Evolutionary conservation across 2,888 invertebrate genomes (phyloP).

Genomic region (Phyllotreta striolata): DNA sequence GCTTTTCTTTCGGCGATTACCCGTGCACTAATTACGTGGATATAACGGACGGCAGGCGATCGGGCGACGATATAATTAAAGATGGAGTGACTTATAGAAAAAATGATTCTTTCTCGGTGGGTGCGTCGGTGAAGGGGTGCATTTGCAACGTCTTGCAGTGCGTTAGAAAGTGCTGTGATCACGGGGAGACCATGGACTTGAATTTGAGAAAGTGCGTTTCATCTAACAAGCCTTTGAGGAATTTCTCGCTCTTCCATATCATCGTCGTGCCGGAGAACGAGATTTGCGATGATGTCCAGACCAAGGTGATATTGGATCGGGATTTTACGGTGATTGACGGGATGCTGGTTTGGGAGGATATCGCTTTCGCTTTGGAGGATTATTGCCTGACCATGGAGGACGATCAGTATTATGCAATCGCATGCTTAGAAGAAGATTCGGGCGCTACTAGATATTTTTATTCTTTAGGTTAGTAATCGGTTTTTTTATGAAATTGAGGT

Average conservation of each 20-base stretch:
- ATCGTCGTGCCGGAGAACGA: constrained; percentile 42
- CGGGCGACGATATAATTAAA: constrained; percentile 41
- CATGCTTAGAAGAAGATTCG: constrained; percentile 34
- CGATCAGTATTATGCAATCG: constrained; percentile 32
- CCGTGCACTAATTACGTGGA: constrained; percentile 39
- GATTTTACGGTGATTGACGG: constrained; percentile 33
- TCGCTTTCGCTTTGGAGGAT: constrained; percentile 31
- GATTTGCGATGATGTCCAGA: constrained; percentile 39
- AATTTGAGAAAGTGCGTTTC: constrained; percentile 36
- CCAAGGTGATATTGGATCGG: constrained; percentile 34
- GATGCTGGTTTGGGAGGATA: constrained; percentile 36
- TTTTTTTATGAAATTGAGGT: not conserved
- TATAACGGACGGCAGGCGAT: constrained; percentile 40
- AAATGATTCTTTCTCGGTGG: constrained; percentile 37
- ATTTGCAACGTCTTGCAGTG: constrained; percentile 39
- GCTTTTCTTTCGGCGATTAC: not conserved
- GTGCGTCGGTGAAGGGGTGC: constrained; percentile 37
- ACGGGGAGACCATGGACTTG: constrained; percentile 38
- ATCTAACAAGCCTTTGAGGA: constrained; percentile 14
- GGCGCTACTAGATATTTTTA: constrained; percentile 18
- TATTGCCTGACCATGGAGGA: constrained; percentile 39
- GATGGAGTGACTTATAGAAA: constrained; percentile 38
- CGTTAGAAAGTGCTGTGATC: constrained; percentile 43
- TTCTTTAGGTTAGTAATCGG: constrained; percentile 36
- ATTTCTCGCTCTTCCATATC: constrained; percentile 36